A percentile compares a stretch with the other conserved stretches of the same genome.
phyloP scores from a whole-genome alignment of 2,113 vertebrate species.

The Tinamus guttatus region DNA sequence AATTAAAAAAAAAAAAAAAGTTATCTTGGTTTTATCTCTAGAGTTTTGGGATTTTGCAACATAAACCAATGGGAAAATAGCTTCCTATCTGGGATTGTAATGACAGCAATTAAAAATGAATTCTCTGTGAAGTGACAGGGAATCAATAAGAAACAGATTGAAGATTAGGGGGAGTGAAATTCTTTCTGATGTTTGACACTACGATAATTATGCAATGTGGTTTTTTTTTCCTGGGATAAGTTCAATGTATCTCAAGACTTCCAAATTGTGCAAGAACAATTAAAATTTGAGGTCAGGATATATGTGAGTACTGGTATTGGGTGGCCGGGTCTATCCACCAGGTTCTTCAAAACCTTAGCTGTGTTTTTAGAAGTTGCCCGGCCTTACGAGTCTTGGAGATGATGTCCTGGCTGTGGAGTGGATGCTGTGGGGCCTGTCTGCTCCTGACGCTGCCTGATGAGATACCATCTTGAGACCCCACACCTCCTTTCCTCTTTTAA shows the following conservation, averaged over 20 bases:
- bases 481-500: not conserved
- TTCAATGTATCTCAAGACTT: not conserved
- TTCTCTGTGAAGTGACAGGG: not conserved
- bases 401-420: not conserved
- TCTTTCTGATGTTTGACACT: not conserved
- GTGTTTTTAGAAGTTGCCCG: rapidly evolving
- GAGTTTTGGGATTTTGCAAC: not conserved
- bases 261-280: not conserved
- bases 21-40: not conserved
- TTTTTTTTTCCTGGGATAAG: not conserved
- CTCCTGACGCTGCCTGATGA: not conserved
- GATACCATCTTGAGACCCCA: not conserved
- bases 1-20: not conserved
- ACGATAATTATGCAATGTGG: not conserved
- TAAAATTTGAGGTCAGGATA: not conserved
- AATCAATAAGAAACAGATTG: not conserved
- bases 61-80: not conserved
- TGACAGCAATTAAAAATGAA: conserved; percentile 24
- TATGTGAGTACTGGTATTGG: not conserved
- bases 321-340: not conserved
- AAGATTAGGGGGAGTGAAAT: not conserved
- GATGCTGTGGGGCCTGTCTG: not conserved
- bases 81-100: not conserved
- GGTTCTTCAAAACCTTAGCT: not conserved
- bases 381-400: not conserved